These are phyloP conservation scores for Caiman crocodilus DNA, from an alignment of 2,797 vertebrate species.

Conservation along the genomic window DNA sequence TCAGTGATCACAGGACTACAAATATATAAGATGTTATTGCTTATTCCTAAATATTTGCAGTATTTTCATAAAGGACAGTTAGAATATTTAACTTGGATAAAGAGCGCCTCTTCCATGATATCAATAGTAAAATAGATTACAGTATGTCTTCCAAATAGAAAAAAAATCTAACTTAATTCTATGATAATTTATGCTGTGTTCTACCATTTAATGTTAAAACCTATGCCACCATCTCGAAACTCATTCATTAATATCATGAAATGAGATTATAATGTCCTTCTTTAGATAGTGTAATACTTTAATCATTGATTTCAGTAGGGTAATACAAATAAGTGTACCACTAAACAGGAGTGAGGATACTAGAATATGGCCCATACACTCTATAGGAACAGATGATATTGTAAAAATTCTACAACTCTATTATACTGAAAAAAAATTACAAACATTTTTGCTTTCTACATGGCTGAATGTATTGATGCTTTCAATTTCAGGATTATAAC, in stretches of 20 bases:
- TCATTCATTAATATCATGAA: background rate
- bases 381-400: background rate
- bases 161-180: background rate
- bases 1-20: background rate
- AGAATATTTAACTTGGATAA: background rate
- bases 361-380: background rate
- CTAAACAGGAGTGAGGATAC: background rate
- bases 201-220: background rate
- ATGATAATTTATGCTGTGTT: background rate
- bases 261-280: background rate
- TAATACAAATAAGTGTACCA: background rate
- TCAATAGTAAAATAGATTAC: background rate
- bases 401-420: background rate
- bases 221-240: background rate
- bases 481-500: background rate
- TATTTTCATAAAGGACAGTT: background rate
- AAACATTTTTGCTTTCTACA: background rate
- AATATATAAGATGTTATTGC: background rate
- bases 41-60: background rate
- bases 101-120: background rate
- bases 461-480: background rate
- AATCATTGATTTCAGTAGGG: background rate
- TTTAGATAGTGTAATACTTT: background rate
- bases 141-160: background rate
- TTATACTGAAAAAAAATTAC: background rate